Base-by-base conservation (phyloP, 1,140 invertebrate species). In the Phortica variegata region DNA sequence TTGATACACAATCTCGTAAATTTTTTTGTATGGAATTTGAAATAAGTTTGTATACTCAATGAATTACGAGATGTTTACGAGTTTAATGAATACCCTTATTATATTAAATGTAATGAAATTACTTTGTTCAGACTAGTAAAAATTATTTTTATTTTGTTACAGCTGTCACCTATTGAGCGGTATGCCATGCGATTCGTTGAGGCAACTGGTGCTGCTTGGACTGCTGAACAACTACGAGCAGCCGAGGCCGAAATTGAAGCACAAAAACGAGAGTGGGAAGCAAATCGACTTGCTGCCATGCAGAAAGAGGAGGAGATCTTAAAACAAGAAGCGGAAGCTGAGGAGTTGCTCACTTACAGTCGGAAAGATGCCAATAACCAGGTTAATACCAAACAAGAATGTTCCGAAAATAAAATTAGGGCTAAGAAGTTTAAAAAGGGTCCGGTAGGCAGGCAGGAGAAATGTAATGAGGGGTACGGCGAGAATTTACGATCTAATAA, bases 141-240 rank as follows among this genome's bases (percentile, higher is more conserved):
- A 53, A 65, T 52, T 40, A 21, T 45, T 60, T 56, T 51, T 74
- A 17, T 10, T 38, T 23, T 13, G 13, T 16, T n/a, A 17, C 77
- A 97, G 93, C 77, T 98, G 19, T 89, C 87, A 19, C 89, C 91
- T 1, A 86, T 98, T 43, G 95, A 98, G 77, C 83, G 87, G 41
- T 98, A 96, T 78, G 96, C 95, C 15, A 90, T 98, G 83, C 83
- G 85, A 16, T 89, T 94, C 60, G 86, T 97, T 48, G 96, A 98
- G 78, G 84, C 84, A 43, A 86, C 86, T 10, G 91, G 94, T 74
- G 90, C 91, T 13, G 88, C 87, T 3, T 89, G 89, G 76, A 86
- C 87, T 19, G 87, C 87, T 2, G 92, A 95, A 58, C 89, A 92
- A 56, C 65, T 93, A 10, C 87, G 90, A 17, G 87, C 88, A 9